A percentile compares a stretch with the other conserved stretches of the same genome.
Evolutionary conservation across 2,797 vertebrate genomes (phyloP).

Genomic region (Poeciliopsis presidionis): DNA sequence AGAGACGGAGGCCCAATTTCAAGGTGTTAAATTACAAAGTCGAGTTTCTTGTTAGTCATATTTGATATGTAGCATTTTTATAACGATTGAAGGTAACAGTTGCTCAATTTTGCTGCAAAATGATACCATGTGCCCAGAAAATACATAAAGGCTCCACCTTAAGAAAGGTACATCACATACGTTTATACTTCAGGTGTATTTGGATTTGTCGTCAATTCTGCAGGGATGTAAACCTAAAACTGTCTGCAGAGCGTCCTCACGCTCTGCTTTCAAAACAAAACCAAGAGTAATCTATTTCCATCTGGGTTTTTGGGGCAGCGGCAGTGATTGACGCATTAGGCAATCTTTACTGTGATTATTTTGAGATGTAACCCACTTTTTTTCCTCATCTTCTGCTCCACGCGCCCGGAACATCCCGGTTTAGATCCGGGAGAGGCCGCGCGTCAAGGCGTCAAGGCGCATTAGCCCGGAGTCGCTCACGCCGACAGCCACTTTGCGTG

Average conservation of each 20-base stretch:
- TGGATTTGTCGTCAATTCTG: neutral
- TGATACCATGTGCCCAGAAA: no score
- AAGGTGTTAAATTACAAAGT: no score
- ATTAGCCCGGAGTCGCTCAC: conserved; percentile 38
- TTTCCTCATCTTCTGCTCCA: conserved; percentile 2
- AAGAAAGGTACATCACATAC: neutral
- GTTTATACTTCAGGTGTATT: neutral
- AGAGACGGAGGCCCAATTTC: no score
- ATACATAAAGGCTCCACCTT: neutral
- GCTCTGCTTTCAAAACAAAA: conserved; percentile 37
- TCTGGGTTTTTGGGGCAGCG: conserved; percentile 55
- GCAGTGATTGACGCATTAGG: conserved; percentile 27
- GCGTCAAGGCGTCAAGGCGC: conserved; percentile 24
- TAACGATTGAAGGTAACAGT: no score
- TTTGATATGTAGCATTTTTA: no score
- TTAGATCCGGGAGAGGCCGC: conserved; percentile 11
- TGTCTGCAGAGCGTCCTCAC: conserved; percentile 32
- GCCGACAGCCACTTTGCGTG: conserved; percentile 40
- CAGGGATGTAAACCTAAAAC: conserved; percentile 8
- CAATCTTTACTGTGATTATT: conserved; percentile 22
- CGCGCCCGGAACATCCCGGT: conserved; percentile 10
- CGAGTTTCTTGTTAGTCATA: no score
- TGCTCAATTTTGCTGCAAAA: no score
- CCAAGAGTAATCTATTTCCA: conserved; percentile 43
- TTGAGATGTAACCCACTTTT: conserved; percentile 37